Conservation (phyloP, 1,140 invertebrate species). For the Paralvinella palmiformis region DNA sequence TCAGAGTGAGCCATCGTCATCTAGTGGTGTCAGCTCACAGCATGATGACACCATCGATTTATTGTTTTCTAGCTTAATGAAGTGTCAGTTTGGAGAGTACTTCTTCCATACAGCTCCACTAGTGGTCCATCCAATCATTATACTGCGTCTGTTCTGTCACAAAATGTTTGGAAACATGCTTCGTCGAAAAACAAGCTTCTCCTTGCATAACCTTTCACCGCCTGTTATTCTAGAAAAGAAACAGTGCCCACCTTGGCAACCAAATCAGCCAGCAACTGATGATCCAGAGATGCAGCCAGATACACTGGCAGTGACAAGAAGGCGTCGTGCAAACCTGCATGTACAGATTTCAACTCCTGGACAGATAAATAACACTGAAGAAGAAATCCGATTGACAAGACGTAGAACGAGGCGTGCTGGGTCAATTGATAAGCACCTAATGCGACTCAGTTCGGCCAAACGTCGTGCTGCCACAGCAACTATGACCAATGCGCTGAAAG, state of each 20-base stretch:
- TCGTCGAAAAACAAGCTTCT: conserved; percentile 12
- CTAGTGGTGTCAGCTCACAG: not conserved
- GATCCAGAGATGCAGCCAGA: not conserved
- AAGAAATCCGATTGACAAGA: conserved; percentile 7
- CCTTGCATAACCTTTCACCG: not conserved
- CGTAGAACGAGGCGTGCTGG: conserved; percentile 15
- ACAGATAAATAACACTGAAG: conserved; percentile 8
- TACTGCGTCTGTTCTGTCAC: conserved; percentile 58
- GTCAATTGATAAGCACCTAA: conserved; percentile 22
- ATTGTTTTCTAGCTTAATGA: not conserved
- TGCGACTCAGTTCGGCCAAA: not conserved
- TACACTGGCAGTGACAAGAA: not conserved
- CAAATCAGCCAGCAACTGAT: not conserved
- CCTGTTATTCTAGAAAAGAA: not conserved
- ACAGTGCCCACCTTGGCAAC: not conserved
- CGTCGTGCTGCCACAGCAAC: conserved; percentile 30
- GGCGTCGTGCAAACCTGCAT: conserved; percentile 6
- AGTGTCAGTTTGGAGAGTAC: conserved; percentile 40
- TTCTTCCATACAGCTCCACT: conserved; percentile 51
- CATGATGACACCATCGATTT: not conserved
- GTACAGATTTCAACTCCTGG: conserved; percentile 13
- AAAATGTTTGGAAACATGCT: conserved; percentile 51
- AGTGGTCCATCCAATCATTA: conserved; percentile 58
- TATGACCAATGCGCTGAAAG: conserved; percentile 37
- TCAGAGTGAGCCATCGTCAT: not conserved